Conservation (phyloP, 2,113 vertebrate species). For the Microcebus jonahi region DNA sequence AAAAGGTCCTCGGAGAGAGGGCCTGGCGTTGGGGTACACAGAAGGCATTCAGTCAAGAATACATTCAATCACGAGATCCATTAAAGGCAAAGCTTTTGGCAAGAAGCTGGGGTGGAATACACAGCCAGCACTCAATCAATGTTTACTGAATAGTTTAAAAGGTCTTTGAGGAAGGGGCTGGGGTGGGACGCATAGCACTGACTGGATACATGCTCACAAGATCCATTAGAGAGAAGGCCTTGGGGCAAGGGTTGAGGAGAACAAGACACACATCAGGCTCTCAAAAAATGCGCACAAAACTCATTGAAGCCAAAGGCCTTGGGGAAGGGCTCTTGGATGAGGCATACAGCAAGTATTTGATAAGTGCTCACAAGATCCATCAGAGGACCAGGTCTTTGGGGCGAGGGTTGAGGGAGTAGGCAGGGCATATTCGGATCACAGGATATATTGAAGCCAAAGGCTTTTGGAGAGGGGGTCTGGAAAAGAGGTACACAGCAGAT, state of each 20-base stretch:
- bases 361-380: slow-evolving; percentile 60
- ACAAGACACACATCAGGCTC: neutral
- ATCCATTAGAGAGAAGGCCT: slow-evolving; percentile 21
- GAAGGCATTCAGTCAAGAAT: slow-evolving; percentile 49
- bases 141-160: slow-evolving; percentile 43
- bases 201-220: slow-evolving; percentile 18
- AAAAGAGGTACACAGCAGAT: slow-evolving; percentile 44
- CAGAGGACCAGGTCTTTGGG: neutral
- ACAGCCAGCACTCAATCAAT: slow-evolving; percentile 42
- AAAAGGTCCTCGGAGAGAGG: slow-evolving; percentile 8
- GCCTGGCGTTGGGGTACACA: neutral
- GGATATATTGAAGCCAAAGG: slow-evolving; percentile 32
- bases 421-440: slow-evolving; percentile 30
- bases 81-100: slow-evolving; percentile 19
- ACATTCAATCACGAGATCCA: slow-evolving; percentile 29
- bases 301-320: slow-evolving; percentile 47
- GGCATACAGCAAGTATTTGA: slow-evolving; percentile 23
- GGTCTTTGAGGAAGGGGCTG: slow-evolving; percentile 20
- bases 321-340: neutral
- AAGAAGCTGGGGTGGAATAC: slow-evolving; percentile 47
- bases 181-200: neutral
- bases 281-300: slow-evolving; percentile 47
- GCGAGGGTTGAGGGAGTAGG: neutral
- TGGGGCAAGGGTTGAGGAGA: slow-evolving; percentile 24
- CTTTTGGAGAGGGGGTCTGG: neutral